Evolutionary conservation across 2,797 vertebrate genomes (phyloP), one percentile per base, ranked within the genome.

Genomic region (Gymnopithys bicolor): DNA sequence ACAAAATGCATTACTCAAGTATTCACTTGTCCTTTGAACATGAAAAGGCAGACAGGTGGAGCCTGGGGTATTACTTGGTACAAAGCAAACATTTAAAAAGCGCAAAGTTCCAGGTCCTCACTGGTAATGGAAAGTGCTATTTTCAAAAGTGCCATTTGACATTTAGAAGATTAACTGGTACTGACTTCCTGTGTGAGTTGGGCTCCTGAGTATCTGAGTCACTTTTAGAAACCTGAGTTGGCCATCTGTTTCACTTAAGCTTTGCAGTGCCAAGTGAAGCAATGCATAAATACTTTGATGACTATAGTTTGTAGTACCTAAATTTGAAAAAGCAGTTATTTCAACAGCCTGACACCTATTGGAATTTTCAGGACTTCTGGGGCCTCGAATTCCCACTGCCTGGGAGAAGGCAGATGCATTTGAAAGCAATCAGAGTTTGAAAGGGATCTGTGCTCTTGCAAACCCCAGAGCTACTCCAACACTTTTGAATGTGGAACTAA

Each of bases 221-320:
- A 89, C 91, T 95, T 95, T 76, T 92, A 89, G 89, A 96, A 96
- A 91, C 94, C 84, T 62, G 87, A 76, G 91, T 70, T 88, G 87
- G 89, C 96, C 94, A 95, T 96, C 94, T 95, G 91, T 95, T 94
- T 81, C 87, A 79, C 84, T 95, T 87, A 89, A 64, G 67, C 80
- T 93, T 28, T 78, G 87, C 87, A 24, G 53, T 46, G 82, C 95
- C 92, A 56, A 94, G 62, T 68, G 79, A 93, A 35, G 82, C 92
- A 90, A 22, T 75, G 83, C 87, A 53, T 76, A 93, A 94, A 88
- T 76, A 84, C 94, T 87, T 93, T 56, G 79, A 92, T 91, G 83
- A 70, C 74, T 91, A 0, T 16, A 48, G 92, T 86, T 67, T 91
- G 87, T 56, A 86, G 76, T 86, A 79, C 59, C 76, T 90, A 88